Conservation (phyloP, 2,113 vertebrate species). For the Laticauda laticaudata region DNA sequence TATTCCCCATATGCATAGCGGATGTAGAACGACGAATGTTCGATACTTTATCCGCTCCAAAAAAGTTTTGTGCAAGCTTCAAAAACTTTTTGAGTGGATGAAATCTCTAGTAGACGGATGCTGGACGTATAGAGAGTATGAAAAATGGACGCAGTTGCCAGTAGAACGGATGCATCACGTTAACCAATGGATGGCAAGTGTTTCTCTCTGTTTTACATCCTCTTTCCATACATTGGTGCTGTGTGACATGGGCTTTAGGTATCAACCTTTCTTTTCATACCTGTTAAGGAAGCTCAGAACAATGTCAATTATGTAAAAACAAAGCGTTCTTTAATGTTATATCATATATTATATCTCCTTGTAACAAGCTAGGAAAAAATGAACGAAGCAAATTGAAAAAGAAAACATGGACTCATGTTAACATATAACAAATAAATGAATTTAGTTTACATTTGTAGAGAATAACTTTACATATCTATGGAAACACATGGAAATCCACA, state of each 20-base stretch:
- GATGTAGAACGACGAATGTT: no score
- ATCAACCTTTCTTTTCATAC: not conserved
- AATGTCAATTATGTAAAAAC: not conserved
- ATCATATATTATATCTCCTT: not conserved
- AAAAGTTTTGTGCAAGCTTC: no score
- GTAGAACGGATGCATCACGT: no score
- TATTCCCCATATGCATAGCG: no score
- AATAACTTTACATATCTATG: not conserved
- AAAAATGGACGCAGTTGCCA: no score
- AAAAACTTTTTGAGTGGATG: no score
- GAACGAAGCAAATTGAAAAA: not conserved
- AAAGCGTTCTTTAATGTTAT: not conserved
- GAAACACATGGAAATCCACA: not conserved
- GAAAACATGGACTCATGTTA: constrained; percentile 19
- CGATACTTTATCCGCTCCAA: no score
- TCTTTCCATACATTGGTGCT: no score
- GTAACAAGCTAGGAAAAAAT: not conserved
- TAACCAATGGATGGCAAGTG: no score
- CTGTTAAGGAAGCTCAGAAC: not conserved
- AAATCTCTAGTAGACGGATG: no score
- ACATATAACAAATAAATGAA: not conserved
- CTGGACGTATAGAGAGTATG: no score
- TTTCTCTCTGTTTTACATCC: no score
- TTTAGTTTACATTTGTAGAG: constrained; percentile 28
- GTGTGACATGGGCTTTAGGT: not conserved